A percentile compares a stretch with the other conserved stretches of the same genome.
phyloP scores from a whole-genome alignment of 2,113 vertebrate species.

The Engystomops pustulosus region DNA sequence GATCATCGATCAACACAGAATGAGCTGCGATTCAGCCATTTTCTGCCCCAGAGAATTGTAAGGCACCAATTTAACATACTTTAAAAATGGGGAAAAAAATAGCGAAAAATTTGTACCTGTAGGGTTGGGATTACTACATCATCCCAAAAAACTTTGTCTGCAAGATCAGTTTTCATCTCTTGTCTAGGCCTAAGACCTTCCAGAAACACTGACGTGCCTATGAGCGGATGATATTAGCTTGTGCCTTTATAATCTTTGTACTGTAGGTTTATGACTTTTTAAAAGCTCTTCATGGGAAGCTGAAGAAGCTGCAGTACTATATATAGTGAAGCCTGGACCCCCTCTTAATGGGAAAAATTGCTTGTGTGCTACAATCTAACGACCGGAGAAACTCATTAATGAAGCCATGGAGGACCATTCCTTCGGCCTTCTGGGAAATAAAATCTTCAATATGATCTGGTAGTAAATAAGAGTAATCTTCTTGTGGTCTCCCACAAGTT shows the following conservation, averaged over 20 bases:
- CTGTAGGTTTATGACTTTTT: background rate
- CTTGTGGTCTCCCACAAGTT: background rate
- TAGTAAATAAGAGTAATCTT: background rate
- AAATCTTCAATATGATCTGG: background rate
- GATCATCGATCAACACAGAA: no score
- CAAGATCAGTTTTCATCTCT: no score
- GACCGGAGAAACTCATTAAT: constrained; percentile 8
- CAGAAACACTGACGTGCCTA: background rate
- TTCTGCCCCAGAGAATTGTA: no score
- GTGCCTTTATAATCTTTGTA: background rate
- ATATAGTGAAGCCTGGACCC: background rate
- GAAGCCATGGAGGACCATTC: background rate
- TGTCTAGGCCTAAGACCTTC: background rate
- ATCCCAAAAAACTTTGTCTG: no score
- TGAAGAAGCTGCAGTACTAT: background rate
- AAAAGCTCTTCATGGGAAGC: background rate
- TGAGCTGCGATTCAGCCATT: no score
- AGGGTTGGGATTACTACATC: no score
- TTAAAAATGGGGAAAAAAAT: no score
- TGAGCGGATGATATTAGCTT: background rate
- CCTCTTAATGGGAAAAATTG: background rate
- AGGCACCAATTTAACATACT: no score
- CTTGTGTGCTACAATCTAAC: background rate
- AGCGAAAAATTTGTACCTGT: no score
- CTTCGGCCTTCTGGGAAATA: constrained; percentile 16